Evolutionary conservation across 2,797 vertebrate species (phyloP).

Genomic region (Denticeps clupeoides): DNA sequence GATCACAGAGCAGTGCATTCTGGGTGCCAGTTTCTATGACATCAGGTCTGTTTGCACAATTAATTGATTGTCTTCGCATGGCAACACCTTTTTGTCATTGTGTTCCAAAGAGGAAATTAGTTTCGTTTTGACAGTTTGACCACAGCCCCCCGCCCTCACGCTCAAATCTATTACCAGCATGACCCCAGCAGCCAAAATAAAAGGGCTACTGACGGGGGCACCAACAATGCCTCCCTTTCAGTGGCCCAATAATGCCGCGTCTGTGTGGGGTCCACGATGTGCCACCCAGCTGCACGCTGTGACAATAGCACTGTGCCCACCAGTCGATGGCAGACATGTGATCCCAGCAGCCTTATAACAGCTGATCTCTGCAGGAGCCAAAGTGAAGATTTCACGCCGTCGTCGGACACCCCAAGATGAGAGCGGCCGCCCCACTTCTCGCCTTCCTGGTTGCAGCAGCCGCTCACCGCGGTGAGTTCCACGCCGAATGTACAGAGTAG

Average conservation of each 20-base stretch:
- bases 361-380: constrained; percentile 11
- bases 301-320: constrained; percentile 55
- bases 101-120: no score
- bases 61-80: no score
- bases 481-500: no score
- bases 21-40: no score
- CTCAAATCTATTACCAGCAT: constrained; percentile 3
- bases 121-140: no score
- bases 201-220: constrained; percentile 39
- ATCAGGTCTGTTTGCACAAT: no score
- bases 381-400: constrained; percentile 6
- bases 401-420: constrained; percentile 41
- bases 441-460: constrained; percentile 43
- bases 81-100: no score
- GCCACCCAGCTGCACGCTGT: constrained; percentile 45
- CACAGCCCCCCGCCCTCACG: not conserved
- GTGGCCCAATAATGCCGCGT: constrained; percentile 47
- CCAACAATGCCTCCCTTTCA: constrained; percentile 54
- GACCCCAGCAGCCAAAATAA: constrained; percentile 36
- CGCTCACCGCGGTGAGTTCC: constrained; percentile 49
- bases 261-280: constrained; percentile 44
- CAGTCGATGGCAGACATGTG: constrained; percentile 52
- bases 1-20: no score
- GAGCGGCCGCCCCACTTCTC: constrained; percentile 32
- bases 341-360: constrained; percentile 48